Evolutionary conservation across 2,113 vertebrate species (phyloP).

Genomic region (Toxotes chatareus): DNA sequence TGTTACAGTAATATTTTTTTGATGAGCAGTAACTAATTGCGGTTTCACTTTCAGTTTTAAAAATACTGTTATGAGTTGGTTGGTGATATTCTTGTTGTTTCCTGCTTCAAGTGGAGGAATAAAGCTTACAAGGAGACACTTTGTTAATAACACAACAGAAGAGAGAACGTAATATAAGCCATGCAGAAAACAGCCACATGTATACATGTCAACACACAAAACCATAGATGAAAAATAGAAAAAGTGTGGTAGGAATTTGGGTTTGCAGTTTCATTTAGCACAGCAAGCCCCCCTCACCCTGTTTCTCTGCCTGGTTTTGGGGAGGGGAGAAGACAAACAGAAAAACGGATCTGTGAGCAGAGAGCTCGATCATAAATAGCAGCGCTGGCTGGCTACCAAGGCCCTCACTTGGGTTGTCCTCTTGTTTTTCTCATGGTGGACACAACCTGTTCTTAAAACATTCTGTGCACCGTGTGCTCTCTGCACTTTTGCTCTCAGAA

Average conservation of each 20-base stretch:
- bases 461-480: conserved; percentile 11
- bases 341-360: conserved; percentile 37
- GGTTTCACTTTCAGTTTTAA: conserved; percentile 47
- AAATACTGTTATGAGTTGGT: not conserved
- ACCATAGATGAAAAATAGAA: not conserved
- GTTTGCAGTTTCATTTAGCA: conserved; percentile 21
- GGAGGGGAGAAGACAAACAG: conserved; percentile 58
- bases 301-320: conserved; percentile 34
- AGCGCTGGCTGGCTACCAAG: conserved; percentile 69
- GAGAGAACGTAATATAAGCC: not conserved
- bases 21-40: not conserved
- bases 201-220: not conserved
- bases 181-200: not conserved
- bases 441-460: conserved; percentile 68
- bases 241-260: conserved; percentile 26
- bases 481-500: not conserved
- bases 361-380: conserved; percentile 71
- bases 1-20: conserved; percentile 18
- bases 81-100: conserved; percentile 4
- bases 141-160: no score
- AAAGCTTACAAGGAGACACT: not conserved
- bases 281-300: conserved; percentile 33
- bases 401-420: conserved; percentile 37
- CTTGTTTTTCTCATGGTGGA: conserved; percentile 54
- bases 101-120: not conserved